A percentile compares a stretch with the other conserved stretches of the same genome.
These are phyloP conservation scores for Orbicella faveolata DNA, from an alignment of 64 coral and sea anemone species.

Conservation along the genomic window DNA sequence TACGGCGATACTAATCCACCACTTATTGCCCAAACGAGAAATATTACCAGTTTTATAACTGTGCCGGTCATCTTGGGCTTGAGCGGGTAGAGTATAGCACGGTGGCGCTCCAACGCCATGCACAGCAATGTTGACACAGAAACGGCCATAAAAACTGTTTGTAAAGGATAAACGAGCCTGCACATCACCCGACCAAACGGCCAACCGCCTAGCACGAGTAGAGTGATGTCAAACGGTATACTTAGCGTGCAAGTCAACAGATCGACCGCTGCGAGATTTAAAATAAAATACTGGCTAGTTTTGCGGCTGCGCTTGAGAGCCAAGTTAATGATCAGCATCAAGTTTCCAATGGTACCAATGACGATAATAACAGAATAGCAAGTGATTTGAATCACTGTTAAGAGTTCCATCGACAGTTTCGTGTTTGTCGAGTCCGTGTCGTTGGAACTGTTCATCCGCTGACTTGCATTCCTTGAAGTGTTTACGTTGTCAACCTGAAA, in stretches of 20 bases:
- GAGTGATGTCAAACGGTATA: conserved; percentile 62
- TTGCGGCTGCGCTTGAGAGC: conserved; percentile 20
- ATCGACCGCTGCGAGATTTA: conserved; percentile 63
- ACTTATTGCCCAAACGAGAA: conserved; percentile 29
- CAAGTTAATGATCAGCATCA: conserved; percentile 34
- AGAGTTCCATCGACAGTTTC: not conserved
- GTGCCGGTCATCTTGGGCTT: conserved; percentile 41
- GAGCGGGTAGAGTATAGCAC: conserved; percentile 56
- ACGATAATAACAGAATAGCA: conserved; percentile 49
- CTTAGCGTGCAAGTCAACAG: conserved; percentile 48
- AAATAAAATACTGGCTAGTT: conserved; percentile 68
- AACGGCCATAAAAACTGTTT: conserved; percentile 66
- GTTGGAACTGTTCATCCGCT: not conserved
- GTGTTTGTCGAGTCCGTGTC: not conserved
- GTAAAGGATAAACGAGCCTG: conserved; percentile 64
- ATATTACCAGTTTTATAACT: conserved; percentile 15
- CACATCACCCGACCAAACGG: conserved; percentile 50
- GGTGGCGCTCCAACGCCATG: conserved; percentile 66
- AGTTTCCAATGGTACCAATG: conserved; percentile 63
- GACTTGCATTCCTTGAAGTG: not conserved
- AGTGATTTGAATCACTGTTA: conserved; percentile 27
- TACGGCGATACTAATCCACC: conserved; percentile 55
- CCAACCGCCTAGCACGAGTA: conserved; percentile 24
- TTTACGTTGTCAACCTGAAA: not conserved
- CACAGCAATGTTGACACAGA: conserved; percentile 55